Base-by-base conservation (phyloP, 2,113 vertebrate species). In the Archilochus colubris region DNA sequence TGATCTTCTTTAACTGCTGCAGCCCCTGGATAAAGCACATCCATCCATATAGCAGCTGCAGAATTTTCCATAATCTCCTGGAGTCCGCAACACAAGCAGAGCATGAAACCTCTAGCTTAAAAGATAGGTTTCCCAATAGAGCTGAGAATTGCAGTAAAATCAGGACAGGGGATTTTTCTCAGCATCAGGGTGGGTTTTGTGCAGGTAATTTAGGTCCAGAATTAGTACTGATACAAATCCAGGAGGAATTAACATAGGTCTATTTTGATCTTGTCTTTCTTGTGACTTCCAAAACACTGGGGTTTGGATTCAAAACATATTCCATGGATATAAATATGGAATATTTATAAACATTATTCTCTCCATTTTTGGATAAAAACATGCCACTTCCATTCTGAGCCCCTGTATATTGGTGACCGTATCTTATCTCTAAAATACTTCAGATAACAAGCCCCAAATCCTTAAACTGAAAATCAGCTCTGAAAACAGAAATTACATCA, bases 111-210 rank as follows among this genome's bases (percentile, higher is more conserved):
- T 85, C 59, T 66, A 31, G 12, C 22, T 79, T n/a, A 20, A 53
- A 1, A 28, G 14, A 1, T 4, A 14, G 53, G 1, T 44, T 6
- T 58, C 43, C 31, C 4, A 1, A 31, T 30, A 44, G 44, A 82
- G 28, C 3, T 33, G 20, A 75, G 54, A 54, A 72, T 59, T 2
- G 0, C 33, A 61, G 53, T 57, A 72, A 81, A 89, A 74, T 38
- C 23, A 68, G 25, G 57, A 78, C 4, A 58, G 14, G 22, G 18
- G 30, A 73, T n/a, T 87, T 76, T 85, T 53, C 51, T 43, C 58
- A 28, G 14, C 23, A 28, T 17, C 31, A 22, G 8, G 27, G 12
- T 30, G 22, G 5, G 2, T 87, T 82, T 28, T 63, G 5, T 61
- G 50, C 54, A 68, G 48, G 7, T 22, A 20, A 55, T 50, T 64